Percentiles rank a stretch among this genome's conserved stretches.
phyloP scores from a whole-genome alignment of 1,140 invertebrate species.

The Capitella teleta region DNA sequence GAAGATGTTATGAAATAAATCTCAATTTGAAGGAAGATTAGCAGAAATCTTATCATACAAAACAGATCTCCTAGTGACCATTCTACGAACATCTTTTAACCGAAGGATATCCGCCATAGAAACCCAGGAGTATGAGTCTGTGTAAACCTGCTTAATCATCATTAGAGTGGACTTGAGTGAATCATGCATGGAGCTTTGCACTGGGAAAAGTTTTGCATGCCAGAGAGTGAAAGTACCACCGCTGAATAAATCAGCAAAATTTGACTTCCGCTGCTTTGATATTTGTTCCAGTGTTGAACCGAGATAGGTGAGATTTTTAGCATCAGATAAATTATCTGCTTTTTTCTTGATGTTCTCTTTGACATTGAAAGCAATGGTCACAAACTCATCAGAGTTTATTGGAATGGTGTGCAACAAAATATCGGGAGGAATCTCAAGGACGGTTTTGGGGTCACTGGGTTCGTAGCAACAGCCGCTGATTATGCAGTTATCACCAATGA shows the following conservation, averaged over 20 bases:
- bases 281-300: constrained; percentile 19
- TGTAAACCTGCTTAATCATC: no score
- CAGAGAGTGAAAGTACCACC: constrained; percentile 27
- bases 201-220: constrained; percentile 35
- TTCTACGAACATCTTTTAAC: no score
- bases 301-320: constrained; percentile 20
- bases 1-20: no score
- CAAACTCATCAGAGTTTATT: constrained; percentile 25
- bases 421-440: constrained; percentile 32
- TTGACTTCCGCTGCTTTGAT: constrained; percentile 4
- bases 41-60: no score
- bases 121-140: no score
- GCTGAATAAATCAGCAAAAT: constrained; percentile 2
- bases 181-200: no score
- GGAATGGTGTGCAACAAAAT: constrained; percentile 40
- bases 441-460: constrained; percentile 4
- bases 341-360: constrained; percentile 40
- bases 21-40: no score
- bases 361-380: constrained; percentile 38
- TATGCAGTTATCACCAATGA: constrained; percentile 31
- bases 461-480: constrained; percentile 36
- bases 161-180: no score
- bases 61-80: no score
- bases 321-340: constrained; percentile 6
- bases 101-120: no score